phyloP scores from a whole-genome alignment of 2,888 invertebrate species.

The Drosophila paracracens region DNA sequence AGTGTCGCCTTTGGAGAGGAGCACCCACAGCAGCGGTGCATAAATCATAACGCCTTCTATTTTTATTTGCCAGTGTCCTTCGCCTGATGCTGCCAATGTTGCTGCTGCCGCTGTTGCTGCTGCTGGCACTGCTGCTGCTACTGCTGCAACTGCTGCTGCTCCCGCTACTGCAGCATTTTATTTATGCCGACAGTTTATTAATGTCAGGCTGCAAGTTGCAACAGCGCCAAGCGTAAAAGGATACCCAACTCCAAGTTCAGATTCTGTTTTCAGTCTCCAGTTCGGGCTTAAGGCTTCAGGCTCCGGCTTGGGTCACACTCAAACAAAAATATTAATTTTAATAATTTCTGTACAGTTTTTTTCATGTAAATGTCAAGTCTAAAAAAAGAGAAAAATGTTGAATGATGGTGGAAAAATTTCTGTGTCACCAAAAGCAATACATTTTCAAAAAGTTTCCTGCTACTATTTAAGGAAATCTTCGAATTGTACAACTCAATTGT shows the following conservation, averaged over 20 bases:
- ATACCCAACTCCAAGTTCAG: conserved; percentile 35
- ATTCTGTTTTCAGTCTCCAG: conserved; percentile 9
- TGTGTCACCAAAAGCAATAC: background rate
- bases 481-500: background rate
- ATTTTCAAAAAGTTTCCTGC: background rate
- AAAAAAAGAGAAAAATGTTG: background rate
- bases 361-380: background rate
- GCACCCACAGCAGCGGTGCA: conserved; percentile 33
- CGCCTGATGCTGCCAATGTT: conserved; percentile 19
- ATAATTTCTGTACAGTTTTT: background rate
- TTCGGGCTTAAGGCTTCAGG: conserved; percentile 4
- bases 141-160: conserved; percentile 26
- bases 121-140: conserved; percentile 27
- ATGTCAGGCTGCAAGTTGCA: conserved; percentile 61
- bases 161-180: conserved; percentile 57
- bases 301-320: conserved; percentile 4
- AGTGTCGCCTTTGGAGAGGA: background rate
- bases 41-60: conserved; percentile 75
- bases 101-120: conserved; percentile 8
- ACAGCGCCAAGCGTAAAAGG: conserved; percentile 22
- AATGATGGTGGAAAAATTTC: background rate
- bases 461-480: background rate
- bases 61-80: conserved; percentile 56
- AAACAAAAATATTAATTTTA: background rate
- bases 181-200: conserved; percentile 82